Evolutionary conservation across 2,113 vertebrate genomes (phyloP).

Genomic region (Amphiprion ocellaris): DNA sequence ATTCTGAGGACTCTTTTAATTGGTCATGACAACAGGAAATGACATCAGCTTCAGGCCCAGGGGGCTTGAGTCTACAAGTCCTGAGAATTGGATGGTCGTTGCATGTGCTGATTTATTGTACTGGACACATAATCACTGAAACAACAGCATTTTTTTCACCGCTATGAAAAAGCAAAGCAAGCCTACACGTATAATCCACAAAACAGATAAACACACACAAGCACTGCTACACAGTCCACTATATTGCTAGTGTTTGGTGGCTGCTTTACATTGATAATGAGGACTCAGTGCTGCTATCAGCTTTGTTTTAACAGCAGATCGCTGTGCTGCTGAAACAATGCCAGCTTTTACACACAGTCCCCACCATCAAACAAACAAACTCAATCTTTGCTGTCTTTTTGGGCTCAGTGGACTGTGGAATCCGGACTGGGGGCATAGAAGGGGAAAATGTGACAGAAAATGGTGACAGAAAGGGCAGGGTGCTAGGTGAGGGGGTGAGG

Average conservation of each 20-base stretch:
- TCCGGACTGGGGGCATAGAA: neutral
- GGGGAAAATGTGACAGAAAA: conserved; percentile 6
- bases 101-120: conserved; percentile 17
- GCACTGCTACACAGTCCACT: neutral
- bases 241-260: conserved; percentile 36
- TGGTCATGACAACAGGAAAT: conserved; percentile 75
- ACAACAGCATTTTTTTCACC: neutral
- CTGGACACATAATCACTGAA: neutral
- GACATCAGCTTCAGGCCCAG: conserved; percentile 51
- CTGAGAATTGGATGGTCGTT: conserved; percentile 7
- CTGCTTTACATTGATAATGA: conserved; percentile 59
- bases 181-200: neutral
- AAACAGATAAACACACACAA: conserved; percentile 4
- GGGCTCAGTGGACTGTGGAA: conserved; percentile 16
- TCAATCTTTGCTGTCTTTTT: conserved; percentile 45
- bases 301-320: conserved; percentile 54
- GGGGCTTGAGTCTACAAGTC: conserved; percentile 28
- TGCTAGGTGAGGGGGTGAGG: conserved; percentile 35
- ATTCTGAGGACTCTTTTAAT: conserved; percentile 50
- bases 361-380: conserved; percentile 46
- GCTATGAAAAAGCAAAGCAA: neutral
- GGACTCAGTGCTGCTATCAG: conserved; percentile 45
- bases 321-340: conserved; percentile 51
- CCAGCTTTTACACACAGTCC: conserved; percentile 51
- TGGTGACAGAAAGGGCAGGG: neutral